Evolutionary conservation across 2,113 vertebrate genomes (phyloP).

Genomic region (Sinosuthora webbiana): DNA sequence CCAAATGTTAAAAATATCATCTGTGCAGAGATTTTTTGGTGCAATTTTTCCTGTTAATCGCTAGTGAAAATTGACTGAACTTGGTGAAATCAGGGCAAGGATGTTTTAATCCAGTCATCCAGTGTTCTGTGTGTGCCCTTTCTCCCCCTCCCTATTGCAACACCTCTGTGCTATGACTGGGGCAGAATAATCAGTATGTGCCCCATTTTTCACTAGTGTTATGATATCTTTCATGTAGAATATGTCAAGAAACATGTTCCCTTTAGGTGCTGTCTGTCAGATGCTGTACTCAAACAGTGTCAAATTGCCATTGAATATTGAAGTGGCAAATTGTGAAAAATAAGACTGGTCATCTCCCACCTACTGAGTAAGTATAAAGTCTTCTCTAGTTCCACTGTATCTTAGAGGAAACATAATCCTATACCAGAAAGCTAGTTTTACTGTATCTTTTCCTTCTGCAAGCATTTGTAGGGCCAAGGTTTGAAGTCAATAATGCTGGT

Average conservation of each 20-base stretch:
- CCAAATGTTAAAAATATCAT: neutral
- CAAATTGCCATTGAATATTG: neutral
- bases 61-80: neutral
- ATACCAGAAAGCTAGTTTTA: neutral
- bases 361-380: neutral
- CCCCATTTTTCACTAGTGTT: neutral
- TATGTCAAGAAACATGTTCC: neutral
- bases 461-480: neutral
- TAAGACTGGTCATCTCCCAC: neutral
- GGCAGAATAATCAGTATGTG: neutral
- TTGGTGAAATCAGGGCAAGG: neutral
- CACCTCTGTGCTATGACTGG: neutral
- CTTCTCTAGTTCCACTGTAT: neutral
- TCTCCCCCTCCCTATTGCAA: fast-evolving
- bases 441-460: neutral
- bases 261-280: fast-evolving
- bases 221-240: neutral
- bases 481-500: neutral
- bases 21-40: neutral
- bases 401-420: neutral
- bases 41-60: neutral
- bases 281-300: neutral
- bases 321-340: neutral
- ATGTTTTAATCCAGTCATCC: neutral
- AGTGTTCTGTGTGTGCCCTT: fast-evolving